Evolutionary conservation across 1,140 invertebrate genomes (phyloP), one percentile per base, ranked within the genome.

Genomic region (Heterodera carotae): DNA sequence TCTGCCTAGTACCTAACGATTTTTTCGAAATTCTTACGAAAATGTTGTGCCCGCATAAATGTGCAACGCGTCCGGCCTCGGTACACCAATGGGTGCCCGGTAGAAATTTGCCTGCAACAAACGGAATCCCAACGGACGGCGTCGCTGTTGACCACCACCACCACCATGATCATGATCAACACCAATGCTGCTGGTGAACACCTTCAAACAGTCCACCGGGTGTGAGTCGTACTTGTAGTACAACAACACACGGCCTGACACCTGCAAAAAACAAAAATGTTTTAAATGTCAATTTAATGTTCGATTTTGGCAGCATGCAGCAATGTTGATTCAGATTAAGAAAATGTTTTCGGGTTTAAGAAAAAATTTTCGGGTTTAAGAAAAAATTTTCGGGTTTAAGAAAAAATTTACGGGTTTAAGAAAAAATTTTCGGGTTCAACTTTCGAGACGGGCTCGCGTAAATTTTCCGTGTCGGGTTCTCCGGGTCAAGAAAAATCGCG

Each of bases 211-310:
- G 88, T 97, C 97, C 8, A 97, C 93, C 0, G 94, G 93, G 88
- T 92, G 92, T 83, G 96, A 96, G 81, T 97, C 94, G 82, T 99
- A 99, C 88, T 97, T 98, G 88, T 96, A 98, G 88, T 97, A 99
- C 1, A 99, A 81, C 3, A 99, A 86, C 5, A 99, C 91, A 74
- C 96, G 90, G 84, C 97, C 94, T 88, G 95, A 92, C 0, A 99
- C 91, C 8, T 90, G 90, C 7, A 22, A 7, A 62, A 43, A 8
- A 8, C 39, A 12, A 12, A n/a, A n/a, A n/a, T n/a, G n/a, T n/a
- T n/a, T n/a, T n/a, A n/a, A n/a, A n/a, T n/a, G n/a, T n/a, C n/a
- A n/a, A n/a, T n/a, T n/a, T 34, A 99, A 92, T 0, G 39, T 12
- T 43, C 39, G 3, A 43, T 43, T 43, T 4, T 4, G 85, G n/a